These are phyloP conservation scores for Sinocyclocheilus anshuiensis DNA, from an alignment of 2,113 vertebrate species.

Conservation along the genomic window DNA sequence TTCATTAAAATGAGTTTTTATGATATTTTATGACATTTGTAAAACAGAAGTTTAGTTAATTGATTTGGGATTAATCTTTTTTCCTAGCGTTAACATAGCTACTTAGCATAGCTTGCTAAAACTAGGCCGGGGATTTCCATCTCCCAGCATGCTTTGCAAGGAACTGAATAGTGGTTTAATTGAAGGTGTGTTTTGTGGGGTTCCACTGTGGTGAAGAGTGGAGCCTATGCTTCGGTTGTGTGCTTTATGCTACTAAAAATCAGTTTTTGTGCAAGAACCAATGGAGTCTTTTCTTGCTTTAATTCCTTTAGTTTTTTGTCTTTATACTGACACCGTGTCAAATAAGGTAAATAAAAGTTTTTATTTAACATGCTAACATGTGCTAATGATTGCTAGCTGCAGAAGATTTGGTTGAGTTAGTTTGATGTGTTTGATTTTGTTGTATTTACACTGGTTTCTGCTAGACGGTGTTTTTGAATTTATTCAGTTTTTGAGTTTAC, in stretches of 20 bases:
- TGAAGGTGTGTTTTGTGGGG: background rate
- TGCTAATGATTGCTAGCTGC: background rate
- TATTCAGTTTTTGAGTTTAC: background rate
- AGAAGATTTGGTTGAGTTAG: background rate
- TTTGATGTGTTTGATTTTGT: background rate
- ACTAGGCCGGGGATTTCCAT: background rate
- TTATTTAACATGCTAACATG: background rate
- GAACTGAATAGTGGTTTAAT: background rate
- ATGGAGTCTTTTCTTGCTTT: background rate
- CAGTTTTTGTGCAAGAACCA: background rate
- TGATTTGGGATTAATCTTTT: background rate
- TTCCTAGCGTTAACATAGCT: background rate
- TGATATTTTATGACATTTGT: background rate
- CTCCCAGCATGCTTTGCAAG: background rate
- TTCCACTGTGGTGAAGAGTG: background rate
- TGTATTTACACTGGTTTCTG: background rate
- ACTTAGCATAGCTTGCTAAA: background rate
- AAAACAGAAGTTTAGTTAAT: conserved; percentile 12
- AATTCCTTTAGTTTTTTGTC: too few species aligned
- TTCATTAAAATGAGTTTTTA: background rate
- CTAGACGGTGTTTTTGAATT: background rate
- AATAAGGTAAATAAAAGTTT: background rate
- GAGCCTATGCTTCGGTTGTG: background rate
- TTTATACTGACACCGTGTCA: background rate
- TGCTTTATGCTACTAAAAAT: background rate